Evolutionary conservation across 92 coral and sea anemone genomes (phyloP).

Genomic region (Actinostola sp.): DNA sequence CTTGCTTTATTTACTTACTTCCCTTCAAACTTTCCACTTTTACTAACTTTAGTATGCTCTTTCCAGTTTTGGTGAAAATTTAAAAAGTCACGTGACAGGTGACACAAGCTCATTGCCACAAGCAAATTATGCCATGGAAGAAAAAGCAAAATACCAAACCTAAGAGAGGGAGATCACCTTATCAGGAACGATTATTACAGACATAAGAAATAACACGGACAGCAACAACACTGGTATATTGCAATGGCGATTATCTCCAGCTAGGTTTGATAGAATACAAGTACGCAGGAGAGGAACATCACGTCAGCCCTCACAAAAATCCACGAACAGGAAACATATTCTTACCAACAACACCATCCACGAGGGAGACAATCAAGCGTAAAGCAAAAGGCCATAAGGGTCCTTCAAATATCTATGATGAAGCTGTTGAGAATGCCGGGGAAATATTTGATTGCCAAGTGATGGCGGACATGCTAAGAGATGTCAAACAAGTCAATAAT

Average conservation of each 20-base stretch:
- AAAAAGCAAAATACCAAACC: constrained; percentile 12
- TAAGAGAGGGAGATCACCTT: constrained; percentile 30
- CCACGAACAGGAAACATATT: constrained; percentile 49
- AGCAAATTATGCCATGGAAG: constrained; percentile 11
- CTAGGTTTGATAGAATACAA: constrained; percentile 50
- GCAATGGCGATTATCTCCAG: constrained; percentile 32
- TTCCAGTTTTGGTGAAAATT: no score
- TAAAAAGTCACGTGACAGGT: no score
- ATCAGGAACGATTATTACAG: constrained; percentile 40
- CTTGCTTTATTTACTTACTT: no score
- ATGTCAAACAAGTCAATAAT: constrained; percentile 49
- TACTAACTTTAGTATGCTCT: no score
- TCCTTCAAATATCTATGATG: constrained; percentile 56
- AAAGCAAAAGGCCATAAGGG: constrained; percentile 50
- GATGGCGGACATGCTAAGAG: constrained; percentile 55
- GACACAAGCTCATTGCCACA: no score
- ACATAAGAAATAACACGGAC: constrained; percentile 55
- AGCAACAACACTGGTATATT: constrained; percentile 40
- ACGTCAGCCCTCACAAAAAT: constrained; percentile 67
- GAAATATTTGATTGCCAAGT: constrained; percentile 44
- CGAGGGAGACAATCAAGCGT: constrained; percentile 26
- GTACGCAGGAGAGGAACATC: constrained; percentile 51
- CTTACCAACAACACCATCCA: constrained; percentile 53
- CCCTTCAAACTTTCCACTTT: no score
- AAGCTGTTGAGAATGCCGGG: constrained; percentile 45